Conservation (phyloP, 2,888 invertebrate genomes). For the Glyphotaelius pellucidus region DNA sequence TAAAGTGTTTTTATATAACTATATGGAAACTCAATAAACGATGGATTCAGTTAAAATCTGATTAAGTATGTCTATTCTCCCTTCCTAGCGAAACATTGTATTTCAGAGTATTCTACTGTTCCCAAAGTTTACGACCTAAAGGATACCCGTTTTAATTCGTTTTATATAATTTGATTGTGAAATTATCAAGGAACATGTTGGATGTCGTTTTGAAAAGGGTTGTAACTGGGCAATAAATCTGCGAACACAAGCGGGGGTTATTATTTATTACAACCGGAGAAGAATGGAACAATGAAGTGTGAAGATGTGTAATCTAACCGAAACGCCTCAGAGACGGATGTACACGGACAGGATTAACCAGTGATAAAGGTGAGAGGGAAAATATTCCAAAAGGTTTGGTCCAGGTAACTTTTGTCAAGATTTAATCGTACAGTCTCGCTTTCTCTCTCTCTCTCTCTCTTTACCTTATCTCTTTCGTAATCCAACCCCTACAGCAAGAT, state of each 20-base stretch:
- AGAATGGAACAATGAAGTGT: constrained; percentile 32
- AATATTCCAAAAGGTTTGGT: background rate
- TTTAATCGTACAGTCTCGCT: background rate
- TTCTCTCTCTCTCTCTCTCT: background rate
- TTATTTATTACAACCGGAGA: constrained; percentile 22
- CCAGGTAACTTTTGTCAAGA: background rate
- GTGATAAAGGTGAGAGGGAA: background rate
- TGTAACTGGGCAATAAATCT: constrained; percentile 14
- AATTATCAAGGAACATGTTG: constrained; percentile 11
- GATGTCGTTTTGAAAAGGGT: constrained; percentile 13
- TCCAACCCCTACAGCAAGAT: background rate
- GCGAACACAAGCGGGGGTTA: constrained; percentile 11
- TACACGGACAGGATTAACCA: background rate
- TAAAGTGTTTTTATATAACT: no score
- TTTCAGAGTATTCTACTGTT: background rate
- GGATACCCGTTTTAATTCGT: constrained; percentile 2
- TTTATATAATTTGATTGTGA: constrained; percentile 3
- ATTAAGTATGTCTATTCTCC: background rate
- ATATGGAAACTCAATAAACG: no score
- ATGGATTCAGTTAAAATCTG: background rate
- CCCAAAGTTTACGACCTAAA: background rate
- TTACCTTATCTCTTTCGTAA: background rate
- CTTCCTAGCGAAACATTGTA: background rate
- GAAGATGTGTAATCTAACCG: constrained; percentile 35
- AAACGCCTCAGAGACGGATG: background rate